phyloP scores from a whole-genome alignment of 1,140 invertebrate genomes.

The Zaprionus lachaisei region DNA sequence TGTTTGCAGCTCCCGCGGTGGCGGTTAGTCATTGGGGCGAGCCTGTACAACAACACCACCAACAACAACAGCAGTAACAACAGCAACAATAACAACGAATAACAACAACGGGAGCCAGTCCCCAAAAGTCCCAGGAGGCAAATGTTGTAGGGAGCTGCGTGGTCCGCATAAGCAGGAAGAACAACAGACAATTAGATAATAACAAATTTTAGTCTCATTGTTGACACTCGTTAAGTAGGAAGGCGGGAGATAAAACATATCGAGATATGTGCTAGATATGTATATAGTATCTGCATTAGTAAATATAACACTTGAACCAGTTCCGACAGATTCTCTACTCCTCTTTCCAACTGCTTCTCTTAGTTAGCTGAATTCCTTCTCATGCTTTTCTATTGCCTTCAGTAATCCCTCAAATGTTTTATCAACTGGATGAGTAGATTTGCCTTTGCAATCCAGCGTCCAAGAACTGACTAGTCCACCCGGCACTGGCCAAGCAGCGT shows the following conservation, averaged over 20 bases:
- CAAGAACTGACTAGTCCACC: conserved; percentile 18
- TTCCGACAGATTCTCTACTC: too few species aligned
- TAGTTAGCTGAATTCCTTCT: too few species aligned
- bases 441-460: background rate
- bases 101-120: background rate
- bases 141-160: conserved; percentile 16
- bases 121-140: conserved; percentile 27
- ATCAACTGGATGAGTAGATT: background rate
- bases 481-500: conserved; percentile 15
- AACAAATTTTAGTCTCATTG: conserved; percentile 50
- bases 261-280: background rate
- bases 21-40: conserved; percentile 43
- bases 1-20: conserved; percentile 56
- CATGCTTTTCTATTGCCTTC: background rate
- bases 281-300: background rate
- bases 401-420: too few species aligned
- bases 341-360: background rate
- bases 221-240: conserved; percentile 34
- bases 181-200: conserved; percentile 55
- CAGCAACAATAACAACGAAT: background rate
- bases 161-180: conserved; percentile 14
- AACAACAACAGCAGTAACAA: background rate
- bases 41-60: background rate
- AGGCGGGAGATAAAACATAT: conserved; percentile 36
- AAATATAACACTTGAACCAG: too few species aligned